Evolutionary conservation across 2,113 vertebrate genomes (phyloP).

Genomic region (Lepus europaeus): DNA sequence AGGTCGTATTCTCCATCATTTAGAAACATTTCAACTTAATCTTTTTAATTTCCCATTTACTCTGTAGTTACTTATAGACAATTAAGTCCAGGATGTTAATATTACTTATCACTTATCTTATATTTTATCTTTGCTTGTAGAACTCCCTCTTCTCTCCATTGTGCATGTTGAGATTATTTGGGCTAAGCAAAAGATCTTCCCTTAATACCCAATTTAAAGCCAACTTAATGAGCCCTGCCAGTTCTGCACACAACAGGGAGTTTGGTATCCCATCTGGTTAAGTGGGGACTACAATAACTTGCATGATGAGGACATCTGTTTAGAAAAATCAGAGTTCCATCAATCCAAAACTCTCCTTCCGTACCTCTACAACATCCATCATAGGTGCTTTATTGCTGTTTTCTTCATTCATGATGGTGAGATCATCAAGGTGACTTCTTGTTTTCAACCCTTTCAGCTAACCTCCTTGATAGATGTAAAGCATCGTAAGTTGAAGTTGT

Average conservation of each 20-base stretch:
- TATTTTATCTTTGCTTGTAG: conserved; percentile 72
- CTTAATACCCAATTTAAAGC: conserved; percentile 85
- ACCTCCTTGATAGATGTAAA: not conserved
- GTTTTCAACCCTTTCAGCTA: not conserved
- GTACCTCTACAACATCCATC: not conserved
- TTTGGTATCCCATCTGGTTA: conserved; percentile 84
- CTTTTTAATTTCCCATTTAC: conserved; percentile 85
- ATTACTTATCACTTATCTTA: conserved; percentile 81
- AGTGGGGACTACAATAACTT: conserved; percentile 82
- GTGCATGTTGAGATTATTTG: conserved; percentile 85
- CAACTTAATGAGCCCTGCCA: conserved; percentile 84
- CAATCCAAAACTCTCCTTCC: conserved; percentile 65
- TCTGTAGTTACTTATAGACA: conserved; percentile 85
- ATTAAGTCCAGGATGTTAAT: conserved; percentile 85
- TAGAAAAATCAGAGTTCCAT: conserved; percentile 76
- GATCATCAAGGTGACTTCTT: not conserved
- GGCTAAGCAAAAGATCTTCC: conserved; percentile 83
- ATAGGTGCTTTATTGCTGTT: not conserved
- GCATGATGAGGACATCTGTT: conserved; percentile 82
- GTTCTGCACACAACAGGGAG: conserved; percentile 82
- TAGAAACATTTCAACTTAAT: conserved; percentile 81
- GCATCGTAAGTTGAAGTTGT: not conserved
- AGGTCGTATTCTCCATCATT: conserved; percentile 74
- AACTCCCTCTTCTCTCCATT: conserved; percentile 81
- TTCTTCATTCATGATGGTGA: not conserved